Percentiles rank a stretch among this genome's conserved stretches.
Conservation (phyloP, 2,888 invertebrate genomes). For the Camptogramma bilineatum region DNA sequence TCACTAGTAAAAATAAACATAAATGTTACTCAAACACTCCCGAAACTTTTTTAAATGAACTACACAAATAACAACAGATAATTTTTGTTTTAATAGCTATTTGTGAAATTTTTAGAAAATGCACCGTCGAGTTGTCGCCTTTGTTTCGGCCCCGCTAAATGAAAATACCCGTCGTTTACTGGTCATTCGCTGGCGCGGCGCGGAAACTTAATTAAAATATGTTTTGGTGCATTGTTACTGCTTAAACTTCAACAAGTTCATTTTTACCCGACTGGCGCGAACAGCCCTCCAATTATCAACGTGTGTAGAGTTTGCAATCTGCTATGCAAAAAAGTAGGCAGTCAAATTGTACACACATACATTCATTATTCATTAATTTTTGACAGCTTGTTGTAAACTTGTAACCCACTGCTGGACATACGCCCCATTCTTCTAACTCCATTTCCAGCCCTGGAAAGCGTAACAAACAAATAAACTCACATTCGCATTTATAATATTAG, state of each 20-base stretch:
- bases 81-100: not conserved
- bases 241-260: slow-evolving; percentile 11
- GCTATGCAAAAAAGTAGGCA: not conserved
- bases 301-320: not conserved
- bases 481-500: too few relatives aligned
- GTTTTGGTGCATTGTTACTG: slow-evolving; percentile 33
- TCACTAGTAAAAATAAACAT: too few relatives aligned
- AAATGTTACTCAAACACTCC: too few relatives aligned
- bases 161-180: slow-evolving; percentile 31
- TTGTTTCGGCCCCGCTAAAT: slow-evolving; percentile 27
- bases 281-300: not conserved
- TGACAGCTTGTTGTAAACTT: too few relatives aligned
- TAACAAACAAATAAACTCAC: too few relatives aligned
- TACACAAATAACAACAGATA: not conserved
- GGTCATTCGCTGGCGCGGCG: slow-evolving; percentile 25
- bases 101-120: slow-evolving; percentile 8
- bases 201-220: slow-evolving; percentile 49
- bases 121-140: slow-evolving; percentile 9
- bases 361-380: too few relatives aligned
- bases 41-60: not conserved
- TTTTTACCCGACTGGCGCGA: not conserved
- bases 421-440: too few relatives aligned
- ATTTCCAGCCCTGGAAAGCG: too few relatives aligned
- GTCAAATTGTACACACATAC: too few relatives aligned
- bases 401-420: too few relatives aligned